Percentiles rank a stretch among this genome's conserved stretches.
These are phyloP conservation scores for Agapornis roseicollis DNA, from an alignment of 2,113 vertebrate genomes.

Conservation along the genomic window DNA sequence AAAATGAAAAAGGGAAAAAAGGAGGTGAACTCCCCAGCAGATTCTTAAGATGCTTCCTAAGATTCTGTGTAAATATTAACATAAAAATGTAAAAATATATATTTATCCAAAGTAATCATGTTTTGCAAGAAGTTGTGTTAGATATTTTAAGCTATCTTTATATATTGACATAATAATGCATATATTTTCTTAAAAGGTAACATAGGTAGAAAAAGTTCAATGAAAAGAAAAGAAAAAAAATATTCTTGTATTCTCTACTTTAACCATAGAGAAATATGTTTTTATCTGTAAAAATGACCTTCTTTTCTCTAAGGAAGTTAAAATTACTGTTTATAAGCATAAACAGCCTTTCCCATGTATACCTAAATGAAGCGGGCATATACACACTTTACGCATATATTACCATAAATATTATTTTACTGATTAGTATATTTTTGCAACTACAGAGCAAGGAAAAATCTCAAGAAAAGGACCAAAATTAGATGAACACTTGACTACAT, in stretches of 20 bases:
- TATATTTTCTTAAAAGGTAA: not conserved
- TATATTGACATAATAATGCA: not conserved
- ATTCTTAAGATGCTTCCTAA: not conserved
- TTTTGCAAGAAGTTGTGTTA: not conserved
- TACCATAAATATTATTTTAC: not conserved
- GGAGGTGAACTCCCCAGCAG: not conserved
- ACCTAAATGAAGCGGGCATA: not conserved
- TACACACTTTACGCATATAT: not conserved
- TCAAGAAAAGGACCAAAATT: not conserved
- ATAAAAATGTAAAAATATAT: not conserved
- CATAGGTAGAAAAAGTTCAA: accelerated
- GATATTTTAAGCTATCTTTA: not conserved
- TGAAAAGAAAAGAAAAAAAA: no score
- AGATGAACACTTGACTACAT: not conserved
- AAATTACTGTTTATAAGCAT: not conserved
- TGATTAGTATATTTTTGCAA: not conserved
- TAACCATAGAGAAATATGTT: not conserved
- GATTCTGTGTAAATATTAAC: not conserved
- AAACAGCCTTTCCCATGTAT: not conserved
- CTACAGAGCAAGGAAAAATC: not conserved
- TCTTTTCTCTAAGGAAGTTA: not conserved
- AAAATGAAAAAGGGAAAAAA: not conserved
- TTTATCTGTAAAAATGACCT: not conserved
- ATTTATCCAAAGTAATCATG: not conserved
- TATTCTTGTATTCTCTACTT: not conserved